phyloP scores from a whole-genome alignment of 2,888 invertebrate genomes.

The Latheticus oryzae region DNA sequence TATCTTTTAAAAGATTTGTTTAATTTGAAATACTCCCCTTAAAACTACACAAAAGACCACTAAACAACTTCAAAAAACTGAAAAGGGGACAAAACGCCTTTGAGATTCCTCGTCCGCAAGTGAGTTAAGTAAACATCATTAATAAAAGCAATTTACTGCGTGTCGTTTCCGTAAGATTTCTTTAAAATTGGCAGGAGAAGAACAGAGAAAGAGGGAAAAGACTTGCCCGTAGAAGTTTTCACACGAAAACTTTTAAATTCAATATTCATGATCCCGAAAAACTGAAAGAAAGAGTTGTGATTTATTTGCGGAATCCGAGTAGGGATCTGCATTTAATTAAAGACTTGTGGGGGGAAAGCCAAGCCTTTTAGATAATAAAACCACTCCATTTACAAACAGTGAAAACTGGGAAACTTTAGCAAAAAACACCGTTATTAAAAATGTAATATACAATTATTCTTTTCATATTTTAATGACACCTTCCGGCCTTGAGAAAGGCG shows the following conservation, averaged over 20 bases:
- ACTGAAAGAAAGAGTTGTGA: conserved; percentile 51
- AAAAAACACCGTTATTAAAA: conserved; percentile 29
- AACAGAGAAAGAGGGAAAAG: conserved; percentile 46
- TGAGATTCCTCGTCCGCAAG: conserved; percentile 36
- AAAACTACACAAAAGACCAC: conserved; percentile 31
- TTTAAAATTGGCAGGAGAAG: conserved; percentile 54
- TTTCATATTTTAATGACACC: conserved; percentile 36
- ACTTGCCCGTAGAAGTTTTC: conserved; percentile 50
- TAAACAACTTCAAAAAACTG: conserved; percentile 14
- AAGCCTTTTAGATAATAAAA: conserved; percentile 25
- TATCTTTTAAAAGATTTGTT: conserved; percentile 29
- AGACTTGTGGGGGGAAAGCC: conserved; percentile 12
- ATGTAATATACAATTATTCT: conserved; percentile 29
- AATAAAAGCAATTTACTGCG: conserved; percentile 64
- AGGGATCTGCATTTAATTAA: conserved; percentile 34
- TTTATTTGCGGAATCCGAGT: conserved; percentile 42
- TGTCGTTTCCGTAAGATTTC: conserved; percentile 59
- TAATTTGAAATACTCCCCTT: conserved; percentile 26
- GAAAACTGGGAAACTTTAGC: conserved; percentile 8
- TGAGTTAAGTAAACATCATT: conserved; percentile 62
- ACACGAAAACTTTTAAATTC: conserved; percentile 58
- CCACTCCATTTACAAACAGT: conserved; percentile 23
- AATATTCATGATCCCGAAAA: conserved; percentile 59
- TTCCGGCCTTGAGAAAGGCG: conserved; percentile 21
- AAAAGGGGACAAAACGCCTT: conserved; percentile 30